Conservation (phyloP, 2,113 vertebrate species). For the Dromas ardeola region DNA sequence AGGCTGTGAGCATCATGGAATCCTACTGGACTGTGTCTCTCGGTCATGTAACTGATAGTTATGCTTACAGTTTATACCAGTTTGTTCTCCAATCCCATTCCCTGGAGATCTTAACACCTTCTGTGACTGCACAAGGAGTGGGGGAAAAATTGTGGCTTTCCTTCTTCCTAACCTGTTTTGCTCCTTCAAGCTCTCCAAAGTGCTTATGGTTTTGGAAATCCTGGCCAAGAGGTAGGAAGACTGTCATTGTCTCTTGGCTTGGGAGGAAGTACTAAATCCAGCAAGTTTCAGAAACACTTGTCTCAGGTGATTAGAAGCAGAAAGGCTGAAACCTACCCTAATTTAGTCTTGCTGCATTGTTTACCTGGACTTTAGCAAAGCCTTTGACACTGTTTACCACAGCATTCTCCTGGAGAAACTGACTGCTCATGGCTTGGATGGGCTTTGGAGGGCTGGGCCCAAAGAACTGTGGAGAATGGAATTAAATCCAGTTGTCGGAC, state of each 20-base stretch:
- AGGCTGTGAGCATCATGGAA: neutral
- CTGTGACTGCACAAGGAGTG: neutral
- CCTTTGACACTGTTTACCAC: too few relatives aligned
- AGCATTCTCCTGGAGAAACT: too few relatives aligned
- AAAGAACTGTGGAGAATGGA: too few relatives aligned
- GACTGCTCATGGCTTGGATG: too few relatives aligned
- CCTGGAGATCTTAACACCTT: neutral
- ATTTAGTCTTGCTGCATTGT: neutral
- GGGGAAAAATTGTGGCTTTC: neutral
- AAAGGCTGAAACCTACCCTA: neutral
- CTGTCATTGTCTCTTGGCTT: neutral
- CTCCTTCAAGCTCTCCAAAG: neutral
- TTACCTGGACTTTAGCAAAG: too few relatives aligned
- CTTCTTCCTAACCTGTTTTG: neutral
- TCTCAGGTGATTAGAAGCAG: neutral
- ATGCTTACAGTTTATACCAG: fast-evolving
- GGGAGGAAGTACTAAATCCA: neutral
- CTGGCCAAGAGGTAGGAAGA: neutral
- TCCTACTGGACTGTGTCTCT: neutral
- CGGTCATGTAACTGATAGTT: neutral
- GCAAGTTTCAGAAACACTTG: neutral
- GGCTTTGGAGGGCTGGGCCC: too few relatives aligned
- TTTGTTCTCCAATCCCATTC: neutral
- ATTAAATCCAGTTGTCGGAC: too few relatives aligned
- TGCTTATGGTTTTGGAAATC: neutral